Evolutionary conservation across 35 echinoderm and acorn worm species (phyloP).

Genomic region (Eucidaris tribuloides): DNA sequence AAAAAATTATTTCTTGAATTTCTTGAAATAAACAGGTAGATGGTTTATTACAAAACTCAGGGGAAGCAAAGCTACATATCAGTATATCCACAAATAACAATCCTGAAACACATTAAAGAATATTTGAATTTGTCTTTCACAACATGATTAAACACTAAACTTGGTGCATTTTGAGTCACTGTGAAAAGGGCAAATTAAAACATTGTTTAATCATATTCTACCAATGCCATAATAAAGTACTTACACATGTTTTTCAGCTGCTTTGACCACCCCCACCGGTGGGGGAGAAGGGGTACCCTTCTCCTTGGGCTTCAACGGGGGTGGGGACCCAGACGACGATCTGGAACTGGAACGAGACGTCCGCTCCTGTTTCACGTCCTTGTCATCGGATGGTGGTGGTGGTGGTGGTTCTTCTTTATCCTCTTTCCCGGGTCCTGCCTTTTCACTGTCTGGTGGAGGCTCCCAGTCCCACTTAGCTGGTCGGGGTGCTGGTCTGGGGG

Average conservation of each 20-base stretch:
- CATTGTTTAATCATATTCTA: neutral
- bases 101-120: no score
- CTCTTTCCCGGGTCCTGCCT: neutral
- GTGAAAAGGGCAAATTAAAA: neutral
- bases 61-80: no score
- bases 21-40: no score
- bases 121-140: no score
- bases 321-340: slow-evolving; percentile 38
- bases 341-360: slow-evolving; percentile 18
- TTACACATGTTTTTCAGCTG: neutral
- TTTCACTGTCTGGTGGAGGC: slow-evolving; percentile 10
- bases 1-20: no score
- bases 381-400: neutral
- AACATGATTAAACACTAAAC: no score
- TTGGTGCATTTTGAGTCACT: no score
- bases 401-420: neutral
- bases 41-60: no score
- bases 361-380: neutral
- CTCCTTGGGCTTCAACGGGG: slow-evolving; percentile 18
- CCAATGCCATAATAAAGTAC: neutral
- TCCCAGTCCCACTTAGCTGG: slow-evolving; percentile 99
- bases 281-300: slow-evolving; percentile 62
- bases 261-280: slow-evolving; percentile 76
- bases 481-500: slow-evolving; percentile 36
- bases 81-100: no score